phyloP scores from a whole-genome alignment of 2,888 invertebrate genomes.

The Furcula furcula region DNA sequence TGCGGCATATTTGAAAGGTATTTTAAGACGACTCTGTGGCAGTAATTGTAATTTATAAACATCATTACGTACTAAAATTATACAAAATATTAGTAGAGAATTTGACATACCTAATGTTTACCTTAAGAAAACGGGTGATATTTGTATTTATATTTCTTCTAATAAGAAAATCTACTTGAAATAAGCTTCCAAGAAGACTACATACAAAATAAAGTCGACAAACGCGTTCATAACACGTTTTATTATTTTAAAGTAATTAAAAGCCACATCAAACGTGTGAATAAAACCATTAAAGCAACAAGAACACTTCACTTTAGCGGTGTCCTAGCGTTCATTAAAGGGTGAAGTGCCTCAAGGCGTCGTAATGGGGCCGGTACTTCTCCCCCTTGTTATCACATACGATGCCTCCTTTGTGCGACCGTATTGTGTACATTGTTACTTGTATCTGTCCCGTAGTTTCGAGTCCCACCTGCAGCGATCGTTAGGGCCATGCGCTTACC shows the following conservation, averaged over 20 bases:
- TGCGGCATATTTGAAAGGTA: too few relatives aligned
- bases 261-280: constrained; percentile 39
- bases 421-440: constrained; percentile 39
- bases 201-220: constrained; percentile 5
- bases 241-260: constrained; percentile 28
- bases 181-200: background rate
- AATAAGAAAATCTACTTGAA: too few relatives aligned
- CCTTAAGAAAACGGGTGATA: too few relatives aligned
- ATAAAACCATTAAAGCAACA: constrained; percentile 44
- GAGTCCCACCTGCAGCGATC: constrained; percentile 53
- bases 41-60: too few relatives aligned
- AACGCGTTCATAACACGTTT: constrained; percentile 15
- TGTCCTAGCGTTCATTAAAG: constrained; percentile 52
- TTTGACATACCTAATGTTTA: too few relatives aligned
- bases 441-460: constrained; percentile 41
- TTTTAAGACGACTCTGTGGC: too few relatives aligned
- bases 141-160: too few relatives aligned
- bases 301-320: constrained; percentile 48
- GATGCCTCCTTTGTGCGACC: constrained; percentile 59
- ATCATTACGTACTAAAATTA: too few relatives aligned
- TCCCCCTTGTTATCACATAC: constrained; percentile 67
- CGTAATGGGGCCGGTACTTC: constrained; percentile 67
- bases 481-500: constrained; percentile 51
- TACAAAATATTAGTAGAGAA: too few relatives aligned
- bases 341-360: constrained; percentile 55